Base-by-base conservation (phyloP, 53 echinoderm and acorn worm species). In the Temnopleurus reevesii region DNA sequence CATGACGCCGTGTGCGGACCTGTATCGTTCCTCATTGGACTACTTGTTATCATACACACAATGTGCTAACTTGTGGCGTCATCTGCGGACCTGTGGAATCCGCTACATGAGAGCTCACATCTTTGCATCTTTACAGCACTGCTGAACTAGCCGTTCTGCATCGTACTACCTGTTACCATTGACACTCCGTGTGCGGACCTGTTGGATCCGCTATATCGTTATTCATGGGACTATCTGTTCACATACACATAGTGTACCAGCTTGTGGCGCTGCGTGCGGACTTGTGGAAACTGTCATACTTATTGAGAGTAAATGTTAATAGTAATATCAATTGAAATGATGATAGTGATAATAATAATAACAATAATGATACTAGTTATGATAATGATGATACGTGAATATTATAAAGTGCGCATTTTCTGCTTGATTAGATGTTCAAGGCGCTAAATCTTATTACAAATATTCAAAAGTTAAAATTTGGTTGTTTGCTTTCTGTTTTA, bases 31-130 rank as follows among this genome's bases (percentile, higher is more conserved):
- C n/a, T n/a, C n/a, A n/a, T n/a, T n/a, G n/a, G 63, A 63, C 63
- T 63, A 63, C 63, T 53, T 81, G 81, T 81, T 81, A 81, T 29
- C 47, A 81, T 9, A 76, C 76, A 3, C 76, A 35, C 36, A 35
- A 49, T 53, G 12, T 18, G 23, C 63, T 12, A 30, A 5, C 33
- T 31, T 30, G 53, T 47, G 81, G 81, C 77, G 77, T 6, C 77
- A 33, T 24, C 4, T 18, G 24, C 46, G 7, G 45, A 77, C 77
- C 77, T 77, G 77, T 77, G 77, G 77, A 77, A 77, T 77, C 31
- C 34, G 4, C 15, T 3, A 63, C 33, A 21, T 29, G 63, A 17
- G 18, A 6, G 63, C n/a, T n/a, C n/a, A 33, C 4, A 3, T 5
- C 17, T 6, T 63, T 31, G 63, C 10, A 49, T 15, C 49, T 33